phyloP scores from a whole-genome alignment of 2,888 invertebrate genomes.

The Eucriotettix oculatus region DNA sequence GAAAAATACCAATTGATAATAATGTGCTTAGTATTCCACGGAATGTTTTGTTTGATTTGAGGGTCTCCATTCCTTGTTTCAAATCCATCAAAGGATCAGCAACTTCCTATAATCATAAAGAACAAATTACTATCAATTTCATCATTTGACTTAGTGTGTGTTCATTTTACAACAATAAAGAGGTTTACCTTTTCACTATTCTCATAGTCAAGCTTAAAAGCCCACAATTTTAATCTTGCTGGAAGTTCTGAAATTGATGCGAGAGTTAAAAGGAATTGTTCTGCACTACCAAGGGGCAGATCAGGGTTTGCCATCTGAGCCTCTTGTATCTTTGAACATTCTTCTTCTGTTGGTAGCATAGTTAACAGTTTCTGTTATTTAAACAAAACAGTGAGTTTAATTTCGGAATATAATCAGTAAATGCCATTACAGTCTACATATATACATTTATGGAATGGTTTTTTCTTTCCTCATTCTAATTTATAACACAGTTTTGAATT shows the following conservation, averaged over 20 bases:
- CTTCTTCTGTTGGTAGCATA: constrained; percentile 96
- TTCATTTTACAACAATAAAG: neutral
- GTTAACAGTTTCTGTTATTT: constrained; percentile 64
- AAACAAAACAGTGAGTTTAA: too few species aligned
- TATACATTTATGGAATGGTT: too few species aligned
- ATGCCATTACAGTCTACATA: too few species aligned
- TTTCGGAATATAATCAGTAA: too few species aligned
- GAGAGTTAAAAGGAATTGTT: constrained; percentile 93
- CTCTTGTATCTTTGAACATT: constrained; percentile 88
- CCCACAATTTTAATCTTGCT: constrained; percentile 88
- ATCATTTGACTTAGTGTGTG: neutral
- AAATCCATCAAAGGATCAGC: constrained; percentile 98
- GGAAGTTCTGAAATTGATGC: constrained; percentile 91
- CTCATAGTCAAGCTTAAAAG: constrained; percentile 97
- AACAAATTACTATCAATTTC: neutral
- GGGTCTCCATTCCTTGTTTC: constrained; percentile 86
- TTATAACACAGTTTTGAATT: too few species aligned
- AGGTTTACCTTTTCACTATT: constrained; percentile 65
- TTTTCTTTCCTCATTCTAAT: too few species aligned
- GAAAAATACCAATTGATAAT: constrained; percentile 87
- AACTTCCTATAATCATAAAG: constrained; percentile 56
- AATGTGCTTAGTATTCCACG: constrained; percentile 85
- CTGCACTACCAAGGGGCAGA: constrained; percentile 83
- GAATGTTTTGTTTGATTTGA: constrained; percentile 86
- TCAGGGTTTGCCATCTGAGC: constrained; percentile 87